phyloP scores from a whole-genome alignment of 2,888 invertebrate genomes.

The Agrotis ipsilon region DNA sequence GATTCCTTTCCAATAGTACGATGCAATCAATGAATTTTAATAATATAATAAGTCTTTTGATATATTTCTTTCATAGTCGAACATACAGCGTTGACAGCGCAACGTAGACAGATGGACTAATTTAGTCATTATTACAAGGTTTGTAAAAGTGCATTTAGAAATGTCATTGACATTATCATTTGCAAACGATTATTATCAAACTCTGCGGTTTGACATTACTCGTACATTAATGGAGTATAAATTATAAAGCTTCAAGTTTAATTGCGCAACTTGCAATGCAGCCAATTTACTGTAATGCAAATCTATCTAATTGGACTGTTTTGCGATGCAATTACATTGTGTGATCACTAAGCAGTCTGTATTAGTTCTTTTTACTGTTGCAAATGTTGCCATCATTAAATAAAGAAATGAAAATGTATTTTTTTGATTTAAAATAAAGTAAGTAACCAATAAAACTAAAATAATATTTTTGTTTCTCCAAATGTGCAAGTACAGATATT shows the following conservation, averaged over 20 bases:
- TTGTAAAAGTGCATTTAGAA: constrained; percentile 36
- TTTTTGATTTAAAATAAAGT: no score
- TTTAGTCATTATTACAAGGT: constrained; percentile 3
- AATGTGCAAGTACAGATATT: no score
- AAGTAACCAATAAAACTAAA: background rate
- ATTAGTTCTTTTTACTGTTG: constrained; percentile 1
- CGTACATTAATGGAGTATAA: background rate
- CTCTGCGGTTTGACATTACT: constrained; percentile 31
- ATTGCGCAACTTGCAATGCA: constrained; percentile 11
- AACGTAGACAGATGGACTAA: background rate
- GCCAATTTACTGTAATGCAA: constrained; percentile 12
- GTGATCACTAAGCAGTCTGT: background rate
- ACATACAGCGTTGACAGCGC: background rate
- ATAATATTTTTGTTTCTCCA: background rate
- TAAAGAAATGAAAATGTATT: no score
- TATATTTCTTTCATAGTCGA: no score
- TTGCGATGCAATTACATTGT: constrained; percentile 8
- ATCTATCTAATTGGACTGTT: constrained; percentile 16
- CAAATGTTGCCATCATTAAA: background rate
- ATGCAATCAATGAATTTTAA: background rate
- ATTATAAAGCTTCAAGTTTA: background rate
- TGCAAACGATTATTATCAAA: background rate
- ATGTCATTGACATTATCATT: constrained; percentile 21
- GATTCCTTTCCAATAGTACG: background rate
- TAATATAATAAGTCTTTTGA: no score